Conservation (phyloP, 2,888 invertebrate genomes). For the Hipparchia semele region DNA sequence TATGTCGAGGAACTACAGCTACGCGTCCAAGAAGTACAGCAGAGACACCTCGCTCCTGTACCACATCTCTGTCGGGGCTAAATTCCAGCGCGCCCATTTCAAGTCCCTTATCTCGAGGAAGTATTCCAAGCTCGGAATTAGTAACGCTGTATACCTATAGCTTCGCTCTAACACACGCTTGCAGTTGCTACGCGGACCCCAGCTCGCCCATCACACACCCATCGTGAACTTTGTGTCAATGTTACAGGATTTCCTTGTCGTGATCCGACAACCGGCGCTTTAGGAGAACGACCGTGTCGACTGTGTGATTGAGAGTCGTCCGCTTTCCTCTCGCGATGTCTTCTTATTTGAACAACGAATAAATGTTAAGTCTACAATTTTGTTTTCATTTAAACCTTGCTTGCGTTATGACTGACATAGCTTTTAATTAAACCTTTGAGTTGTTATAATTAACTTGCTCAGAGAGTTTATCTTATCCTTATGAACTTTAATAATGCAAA, state of each 20-base stretch:
- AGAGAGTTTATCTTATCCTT: slow-evolving; percentile 14
- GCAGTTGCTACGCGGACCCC: slow-evolving; percentile 69
- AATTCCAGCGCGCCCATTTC: slow-evolving; percentile 88
- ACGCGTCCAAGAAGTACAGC: slow-evolving; percentile 85
- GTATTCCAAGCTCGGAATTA: slow-evolving; percentile 84
- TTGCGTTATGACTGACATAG: slow-evolving; percentile 52
- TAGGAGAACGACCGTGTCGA: slow-evolving; percentile 44
- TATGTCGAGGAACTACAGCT: slow-evolving; percentile 86
- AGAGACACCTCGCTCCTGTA: slow-evolving; percentile 84
- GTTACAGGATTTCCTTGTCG: slow-evolving; percentile 79
- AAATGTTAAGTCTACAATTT: slow-evolving; percentile 65
- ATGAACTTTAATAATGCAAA: slow-evolving; percentile 41
- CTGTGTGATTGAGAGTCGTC: slow-evolving; percentile 64
- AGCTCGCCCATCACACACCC: slow-evolving; percentile 48
- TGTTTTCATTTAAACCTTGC: slow-evolving; percentile 58
- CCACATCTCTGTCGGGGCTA: slow-evolving; percentile 85
- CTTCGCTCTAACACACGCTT: slow-evolving; percentile 78
- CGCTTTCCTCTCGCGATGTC: slow-evolving; percentile 72
- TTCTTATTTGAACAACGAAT: slow-evolving; percentile 72
- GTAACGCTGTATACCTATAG: slow-evolving; percentile 75
- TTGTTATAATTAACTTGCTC: slow-evolving; percentile 23
- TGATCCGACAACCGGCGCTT: slow-evolving; percentile 54
- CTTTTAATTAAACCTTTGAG: slow-evolving; percentile 27
- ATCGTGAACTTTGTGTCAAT: slow-evolving; percentile 76
- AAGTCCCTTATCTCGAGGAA: slow-evolving; percentile 89